Evolutionary conservation across 2,113 vertebrate genomes (phyloP).

Genomic region (Illadopsis cleaveri): DNA sequence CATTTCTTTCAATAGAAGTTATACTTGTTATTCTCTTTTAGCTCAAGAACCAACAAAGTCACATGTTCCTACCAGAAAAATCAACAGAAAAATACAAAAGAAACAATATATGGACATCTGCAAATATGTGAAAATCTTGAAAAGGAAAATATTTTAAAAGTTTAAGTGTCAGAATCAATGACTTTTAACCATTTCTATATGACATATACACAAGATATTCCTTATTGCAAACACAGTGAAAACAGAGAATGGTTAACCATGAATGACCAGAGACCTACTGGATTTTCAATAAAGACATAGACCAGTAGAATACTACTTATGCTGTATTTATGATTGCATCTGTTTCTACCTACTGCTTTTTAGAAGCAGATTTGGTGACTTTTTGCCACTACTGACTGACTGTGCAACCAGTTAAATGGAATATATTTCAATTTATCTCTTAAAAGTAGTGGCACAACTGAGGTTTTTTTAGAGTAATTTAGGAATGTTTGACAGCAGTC

Average conservation of each 20-base stretch:
- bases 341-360: background rate
- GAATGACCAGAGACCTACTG: background rate
- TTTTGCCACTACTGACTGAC: background rate
- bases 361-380: background rate
- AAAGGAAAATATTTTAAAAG: background rate
- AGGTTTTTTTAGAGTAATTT: fast-evolving
- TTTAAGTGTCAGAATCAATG: background rate
- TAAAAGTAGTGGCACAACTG: background rate
- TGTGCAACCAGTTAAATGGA: background rate
- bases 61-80: fast-evolving
- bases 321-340: background rate
- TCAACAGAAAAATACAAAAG: background rate
- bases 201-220: background rate
- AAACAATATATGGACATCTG: background rate
- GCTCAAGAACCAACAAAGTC: background rate
- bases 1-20: background rate
- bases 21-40: background rate
- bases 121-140: background rate
- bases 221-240: background rate
- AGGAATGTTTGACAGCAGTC: background rate
- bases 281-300: background rate
- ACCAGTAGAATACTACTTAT: background rate
- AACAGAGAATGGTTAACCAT: background rate
- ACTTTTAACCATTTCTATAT: background rate
- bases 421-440: background rate